Evolutionary conservation across 2,888 invertebrate genomes (phyloP).

Genomic region (Drosophila tanythrix): DNA sequence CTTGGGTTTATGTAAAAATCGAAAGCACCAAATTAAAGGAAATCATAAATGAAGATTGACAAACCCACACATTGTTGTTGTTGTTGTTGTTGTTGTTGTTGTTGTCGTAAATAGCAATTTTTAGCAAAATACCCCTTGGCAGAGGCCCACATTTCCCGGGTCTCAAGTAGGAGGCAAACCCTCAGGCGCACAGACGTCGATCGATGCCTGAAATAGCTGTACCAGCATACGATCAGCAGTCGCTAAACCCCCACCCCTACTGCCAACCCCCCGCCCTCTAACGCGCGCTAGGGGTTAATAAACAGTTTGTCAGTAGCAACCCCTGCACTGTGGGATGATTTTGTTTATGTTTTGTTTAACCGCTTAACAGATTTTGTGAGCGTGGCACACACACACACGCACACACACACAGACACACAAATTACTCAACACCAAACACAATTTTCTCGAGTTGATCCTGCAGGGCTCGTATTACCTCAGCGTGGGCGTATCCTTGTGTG

Average conservation of each 20-base stretch:
- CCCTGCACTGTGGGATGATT: slow-evolving; percentile 47
- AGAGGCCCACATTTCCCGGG: slow-evolving; percentile 59
- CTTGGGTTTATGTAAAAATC: slow-evolving; percentile 28
- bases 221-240: slow-evolving; percentile 58
- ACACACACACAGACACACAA: slow-evolving; percentile 53
- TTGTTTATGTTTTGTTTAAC: slow-evolving; percentile 63
- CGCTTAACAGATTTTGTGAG: slow-evolving; percentile 74
- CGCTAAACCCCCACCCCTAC: neutral
- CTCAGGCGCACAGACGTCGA: slow-evolving; percentile 22
- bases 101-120: slow-evolving; percentile 55
- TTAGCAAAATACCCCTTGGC: slow-evolving; percentile 2
- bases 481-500: slow-evolving; percentile 33
- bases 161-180: slow-evolving; percentile 49
- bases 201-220: slow-evolving; percentile 37
- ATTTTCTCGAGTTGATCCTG: slow-evolving; percentile 42
- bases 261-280: neutral
- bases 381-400: slow-evolving; percentile 23
- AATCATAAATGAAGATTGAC: slow-evolving; percentile 73
- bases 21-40: slow-evolving; percentile 18
- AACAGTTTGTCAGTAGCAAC: slow-evolving; percentile 24
- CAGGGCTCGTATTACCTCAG: slow-evolving; percentile 60
- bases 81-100: neutral
- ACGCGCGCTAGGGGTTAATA: slow-evolving; percentile 50
- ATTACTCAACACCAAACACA: slow-evolving; percentile 71
- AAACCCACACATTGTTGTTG: slow-evolving; percentile 32